Conservation (phyloP, 2,888 invertebrate genomes). For the Euzophera pinguis region DNA sequence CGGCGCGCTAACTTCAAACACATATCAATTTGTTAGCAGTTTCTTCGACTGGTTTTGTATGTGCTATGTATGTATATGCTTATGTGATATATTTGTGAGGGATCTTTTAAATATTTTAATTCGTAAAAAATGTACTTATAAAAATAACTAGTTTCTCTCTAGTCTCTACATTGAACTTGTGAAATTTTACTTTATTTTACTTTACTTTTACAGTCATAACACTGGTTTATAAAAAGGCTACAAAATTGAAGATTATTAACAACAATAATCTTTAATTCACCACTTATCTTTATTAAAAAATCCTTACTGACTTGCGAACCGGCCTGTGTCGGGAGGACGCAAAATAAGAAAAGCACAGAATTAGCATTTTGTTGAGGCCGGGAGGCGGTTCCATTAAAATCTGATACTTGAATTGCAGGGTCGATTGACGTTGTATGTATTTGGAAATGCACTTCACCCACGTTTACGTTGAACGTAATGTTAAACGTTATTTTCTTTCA, state of each 20-base stretch:
- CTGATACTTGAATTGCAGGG: too few relatives aligned
- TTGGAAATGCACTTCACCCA: too few relatives aligned
- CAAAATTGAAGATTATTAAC: conserved; percentile 8
- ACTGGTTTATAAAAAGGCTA: neutral
- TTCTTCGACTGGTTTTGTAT: conserved; percentile 31
- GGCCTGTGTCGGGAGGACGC: neutral
- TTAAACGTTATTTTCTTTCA: too few relatives aligned
- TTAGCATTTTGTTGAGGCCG: neutral
- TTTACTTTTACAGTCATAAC: neutral
- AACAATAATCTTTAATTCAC: conserved; percentile 3
- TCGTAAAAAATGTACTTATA: too few relatives aligned
- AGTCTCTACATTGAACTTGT: too few relatives aligned
- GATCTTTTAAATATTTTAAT: too few relatives aligned
- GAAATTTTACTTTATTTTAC: neutral
- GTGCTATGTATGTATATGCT: neutral
- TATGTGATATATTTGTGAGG: neutral
- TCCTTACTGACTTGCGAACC: conserved; percentile 9
- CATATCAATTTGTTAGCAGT: conserved; percentile 70
- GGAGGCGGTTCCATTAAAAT: too few relatives aligned
- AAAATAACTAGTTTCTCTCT: too few relatives aligned
- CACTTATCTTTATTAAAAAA: conserved; percentile 8
- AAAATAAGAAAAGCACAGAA: neutral
- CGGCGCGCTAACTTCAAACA: conserved; percentile 47
- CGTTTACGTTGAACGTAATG: too few relatives aligned
- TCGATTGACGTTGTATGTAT: too few relatives aligned